Evolutionary conservation across 2,888 invertebrate genomes (phyloP).

Genomic region (Synergus gifuensis): DNA sequence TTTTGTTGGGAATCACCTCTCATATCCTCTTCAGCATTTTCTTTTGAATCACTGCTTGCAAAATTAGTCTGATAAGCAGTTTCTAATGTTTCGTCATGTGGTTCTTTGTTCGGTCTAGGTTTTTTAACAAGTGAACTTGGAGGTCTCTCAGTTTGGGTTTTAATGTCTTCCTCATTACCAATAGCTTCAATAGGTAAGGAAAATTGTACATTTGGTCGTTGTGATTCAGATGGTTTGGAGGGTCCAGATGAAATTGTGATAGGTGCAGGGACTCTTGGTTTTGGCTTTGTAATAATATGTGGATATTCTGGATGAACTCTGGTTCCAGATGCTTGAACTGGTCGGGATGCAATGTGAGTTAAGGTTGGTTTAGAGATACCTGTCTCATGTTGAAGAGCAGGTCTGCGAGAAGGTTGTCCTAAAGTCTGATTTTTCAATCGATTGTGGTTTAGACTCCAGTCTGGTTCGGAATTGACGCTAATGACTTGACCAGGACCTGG

Average conservation of each 20-base stretch:
- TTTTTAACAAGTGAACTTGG: conserved; percentile 60
- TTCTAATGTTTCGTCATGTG: conserved; percentile 63
- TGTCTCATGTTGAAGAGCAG: conserved; percentile 38
- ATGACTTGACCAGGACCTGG: conserved; percentile 57
- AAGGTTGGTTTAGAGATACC: conserved; percentile 26
- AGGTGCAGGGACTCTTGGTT: conserved; percentile 68
- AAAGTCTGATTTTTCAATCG: conserved; percentile 51
- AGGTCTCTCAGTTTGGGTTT: conserved; percentile 70
- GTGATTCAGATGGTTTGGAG: conserved; percentile 53
- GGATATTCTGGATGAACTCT: conserved; percentile 72
- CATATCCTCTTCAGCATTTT: conserved; percentile 52
- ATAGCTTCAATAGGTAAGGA: conserved; percentile 68
- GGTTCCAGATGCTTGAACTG: conserved; percentile 49
- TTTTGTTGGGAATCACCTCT: conserved; percentile 41
- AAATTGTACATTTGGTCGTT: conserved; percentile 66
- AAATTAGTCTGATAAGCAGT: conserved; percentile 71
- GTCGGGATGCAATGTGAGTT: conserved; percentile 36
- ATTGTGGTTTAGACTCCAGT: conserved; percentile 43
- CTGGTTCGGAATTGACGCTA: conserved; percentile 42
- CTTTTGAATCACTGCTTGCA: conserved; percentile 58
- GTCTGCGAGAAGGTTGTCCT: conserved; percentile 44
- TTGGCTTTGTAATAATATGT: conserved; percentile 71
- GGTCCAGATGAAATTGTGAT: conserved; percentile 65
- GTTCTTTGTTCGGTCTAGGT: conserved; percentile 59
- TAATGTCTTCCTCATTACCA: conserved; percentile 67